phyloP scores from a whole-genome alignment of 1,140 invertebrate genomes.

The Gonioctena quinquepunctata region DNA sequence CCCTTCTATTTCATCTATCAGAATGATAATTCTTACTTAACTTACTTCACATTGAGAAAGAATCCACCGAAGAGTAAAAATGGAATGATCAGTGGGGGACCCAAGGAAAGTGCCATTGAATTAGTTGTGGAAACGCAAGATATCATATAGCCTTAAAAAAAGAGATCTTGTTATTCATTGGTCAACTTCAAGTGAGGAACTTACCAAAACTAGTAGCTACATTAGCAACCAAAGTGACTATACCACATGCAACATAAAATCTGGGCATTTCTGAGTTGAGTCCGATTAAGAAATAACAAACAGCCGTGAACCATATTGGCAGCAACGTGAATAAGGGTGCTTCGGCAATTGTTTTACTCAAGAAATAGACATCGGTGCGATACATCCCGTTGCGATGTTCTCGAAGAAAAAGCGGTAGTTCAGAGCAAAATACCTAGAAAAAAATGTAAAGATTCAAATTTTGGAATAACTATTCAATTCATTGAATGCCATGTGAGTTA shows the following conservation, averaged over 20 bases:
- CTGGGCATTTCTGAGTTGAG: slow-evolving; percentile 71
- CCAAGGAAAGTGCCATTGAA: slow-evolving; percentile 84
- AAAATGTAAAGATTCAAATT: too few species aligned
- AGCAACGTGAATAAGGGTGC: slow-evolving; percentile 80
- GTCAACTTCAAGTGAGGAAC: slow-evolving; percentile 25
- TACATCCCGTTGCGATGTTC: slow-evolving; percentile 94
- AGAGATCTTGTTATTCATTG: background rate
- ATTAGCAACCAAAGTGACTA: slow-evolving; percentile 85
- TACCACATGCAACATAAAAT: slow-evolving; percentile 75
- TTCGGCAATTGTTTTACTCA: slow-evolving; percentile 89
- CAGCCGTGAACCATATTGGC: slow-evolving; percentile 80
- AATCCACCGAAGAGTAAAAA: slow-evolving; percentile 95
- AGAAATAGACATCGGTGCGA: slow-evolving; percentile 88
- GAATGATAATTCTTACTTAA: too few species aligned
- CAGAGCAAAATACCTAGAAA: slow-evolving; percentile 86
- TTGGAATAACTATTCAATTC: too few species aligned
- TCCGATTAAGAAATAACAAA: slow-evolving; percentile 88
- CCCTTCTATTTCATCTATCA: too few species aligned
- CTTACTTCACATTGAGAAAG: slow-evolving; percentile 88
- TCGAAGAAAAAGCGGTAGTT: slow-evolving; percentile 88
- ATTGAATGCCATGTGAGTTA: too few species aligned
- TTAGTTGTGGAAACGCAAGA: slow-evolving; percentile 81
- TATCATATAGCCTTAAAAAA: slow-evolving; percentile 80
- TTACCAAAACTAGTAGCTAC: slow-evolving; percentile 90
- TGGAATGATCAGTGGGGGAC: slow-evolving; percentile 89